phyloP scores from a whole-genome alignment of 2,888 invertebrate genomes.

The Machimus atricapillus region DNA sequence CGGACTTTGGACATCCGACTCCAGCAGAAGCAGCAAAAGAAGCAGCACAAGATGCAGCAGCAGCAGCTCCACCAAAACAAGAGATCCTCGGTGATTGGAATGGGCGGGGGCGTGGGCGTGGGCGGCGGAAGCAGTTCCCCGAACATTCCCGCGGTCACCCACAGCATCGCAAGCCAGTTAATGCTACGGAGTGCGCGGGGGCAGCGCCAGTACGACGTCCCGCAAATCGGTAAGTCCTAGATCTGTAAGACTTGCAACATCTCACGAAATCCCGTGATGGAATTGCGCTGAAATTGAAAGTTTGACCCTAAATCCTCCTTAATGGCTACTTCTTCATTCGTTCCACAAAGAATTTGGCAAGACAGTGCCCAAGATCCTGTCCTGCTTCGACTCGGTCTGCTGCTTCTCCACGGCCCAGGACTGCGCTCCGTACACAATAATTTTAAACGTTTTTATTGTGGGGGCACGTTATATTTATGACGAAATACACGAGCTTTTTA shows the following conservation, averaged over 20 bases:
- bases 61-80: slow-evolving; percentile 48
- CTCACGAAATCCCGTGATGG: background rate
- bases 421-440: background rate
- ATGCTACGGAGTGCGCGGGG: slow-evolving; percentile 80
- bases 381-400: background rate
- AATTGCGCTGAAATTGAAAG: slow-evolving; percentile 2
- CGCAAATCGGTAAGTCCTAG: slow-evolving; percentile 78
- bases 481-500: background rate
- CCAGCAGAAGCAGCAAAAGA: slow-evolving; percentile 56
- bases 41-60: slow-evolving; percentile 52
- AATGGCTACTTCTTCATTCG: slow-evolving; percentile 14
- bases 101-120: slow-evolving; percentile 52
- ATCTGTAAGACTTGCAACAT: background rate
- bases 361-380: background rate
- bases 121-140: slow-evolving; percentile 46
- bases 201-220: slow-evolving; percentile 82
- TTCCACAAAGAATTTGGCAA: slow-evolving; percentile 5
- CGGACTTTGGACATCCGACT: slow-evolving; percentile 32
- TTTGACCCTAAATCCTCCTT: slow-evolving; percentile 26
- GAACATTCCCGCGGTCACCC: slow-evolving; percentile 60
- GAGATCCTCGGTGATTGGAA: slow-evolving; percentile 50
- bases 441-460: slow-evolving; percentile 6
- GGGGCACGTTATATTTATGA: background rate
- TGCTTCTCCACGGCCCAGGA: background rate
- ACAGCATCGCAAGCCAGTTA: slow-evolving; percentile 75